Evolutionary conservation across 2,113 vertebrate genomes (phyloP).

Genomic region (Anser brachyrhynchus): DNA sequence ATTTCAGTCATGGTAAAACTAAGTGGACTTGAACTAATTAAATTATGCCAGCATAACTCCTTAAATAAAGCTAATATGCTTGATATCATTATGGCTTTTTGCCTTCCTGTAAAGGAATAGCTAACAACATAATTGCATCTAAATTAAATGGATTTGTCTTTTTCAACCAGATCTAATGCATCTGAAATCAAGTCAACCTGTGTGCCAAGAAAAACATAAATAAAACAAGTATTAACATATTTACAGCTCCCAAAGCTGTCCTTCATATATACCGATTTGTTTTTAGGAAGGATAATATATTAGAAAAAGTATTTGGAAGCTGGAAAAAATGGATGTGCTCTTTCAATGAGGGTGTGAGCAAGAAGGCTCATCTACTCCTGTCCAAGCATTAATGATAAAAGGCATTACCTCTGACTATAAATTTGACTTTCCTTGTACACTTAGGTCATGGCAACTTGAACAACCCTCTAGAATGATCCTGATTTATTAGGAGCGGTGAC

Average conservation of each 20-base stretch:
- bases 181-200: background rate
- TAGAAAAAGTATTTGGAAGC: background rate
- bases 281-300: background rate
- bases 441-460: background rate
- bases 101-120: background rate
- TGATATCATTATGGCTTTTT: background rate
- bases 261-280: background rate
- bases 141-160: background rate
- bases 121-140: background rate
- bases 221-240: background rate
- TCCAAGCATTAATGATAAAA: background rate
- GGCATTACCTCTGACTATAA: background rate
- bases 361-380: background rate
- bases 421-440: background rate
- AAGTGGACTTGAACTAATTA: background rate
- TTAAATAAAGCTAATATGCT: background rate
- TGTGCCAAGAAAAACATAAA: background rate
- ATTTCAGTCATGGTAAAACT: background rate
- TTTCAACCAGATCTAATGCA: background rate
- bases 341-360: background rate
- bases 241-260: background rate
- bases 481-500: background rate
- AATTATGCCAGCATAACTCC: background rate
- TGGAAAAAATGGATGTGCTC: accelerated
- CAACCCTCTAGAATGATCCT: background rate